Evolutionary conservation across 2,113 vertebrate species (phyloP).

Genomic region (Pyxicephalus adspersus): DNA sequence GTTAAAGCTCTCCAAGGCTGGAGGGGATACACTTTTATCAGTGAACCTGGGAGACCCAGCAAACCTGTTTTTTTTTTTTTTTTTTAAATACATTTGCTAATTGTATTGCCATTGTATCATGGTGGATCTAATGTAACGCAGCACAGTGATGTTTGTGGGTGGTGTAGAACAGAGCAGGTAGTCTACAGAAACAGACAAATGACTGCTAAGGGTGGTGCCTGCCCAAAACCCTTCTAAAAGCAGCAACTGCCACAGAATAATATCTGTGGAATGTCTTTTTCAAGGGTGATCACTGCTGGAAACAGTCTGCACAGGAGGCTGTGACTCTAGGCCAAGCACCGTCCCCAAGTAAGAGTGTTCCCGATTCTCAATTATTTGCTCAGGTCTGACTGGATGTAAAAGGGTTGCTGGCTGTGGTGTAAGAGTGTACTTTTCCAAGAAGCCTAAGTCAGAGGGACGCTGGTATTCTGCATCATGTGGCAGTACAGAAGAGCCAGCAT

Average conservation of each 20-base stretch:
- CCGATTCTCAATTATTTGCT: constrained; percentile 91
- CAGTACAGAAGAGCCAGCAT: constrained; percentile 68
- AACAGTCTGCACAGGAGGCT: constrained; percentile 79
- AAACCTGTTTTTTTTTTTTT: too few species aligned
- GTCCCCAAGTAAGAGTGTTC: constrained; percentile 94
- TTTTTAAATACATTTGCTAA: not conserved
- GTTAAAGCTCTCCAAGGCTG: too few species aligned
- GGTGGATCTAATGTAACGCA: too few species aligned
- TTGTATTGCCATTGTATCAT: too few species aligned
- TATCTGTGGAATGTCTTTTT: constrained; percentile 66
- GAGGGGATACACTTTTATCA: too few species aligned
- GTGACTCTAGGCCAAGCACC: constrained; percentile 85
- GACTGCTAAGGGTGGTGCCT: constrained; percentile 28
- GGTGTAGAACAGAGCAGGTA: not conserved
- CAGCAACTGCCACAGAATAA: not conserved
- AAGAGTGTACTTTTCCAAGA: constrained; percentile 94
- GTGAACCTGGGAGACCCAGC: too few species aligned
- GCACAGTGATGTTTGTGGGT: too few species aligned
- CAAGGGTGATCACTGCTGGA: constrained; percentile 75
- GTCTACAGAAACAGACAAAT: not conserved
- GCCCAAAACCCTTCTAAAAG: constrained; percentile 27
- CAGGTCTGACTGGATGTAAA: constrained; percentile 86
- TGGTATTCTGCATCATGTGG: constrained; percentile 80
- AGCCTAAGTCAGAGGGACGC: constrained; percentile 83
- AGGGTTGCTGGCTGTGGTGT: constrained; percentile 89